A percentile compares a stretch with the other conserved stretches of the same genome.
Evolutionary conservation across 1,140 invertebrate genomes (phyloP).

Genomic region (Cardiocondyla obscurior): DNA sequence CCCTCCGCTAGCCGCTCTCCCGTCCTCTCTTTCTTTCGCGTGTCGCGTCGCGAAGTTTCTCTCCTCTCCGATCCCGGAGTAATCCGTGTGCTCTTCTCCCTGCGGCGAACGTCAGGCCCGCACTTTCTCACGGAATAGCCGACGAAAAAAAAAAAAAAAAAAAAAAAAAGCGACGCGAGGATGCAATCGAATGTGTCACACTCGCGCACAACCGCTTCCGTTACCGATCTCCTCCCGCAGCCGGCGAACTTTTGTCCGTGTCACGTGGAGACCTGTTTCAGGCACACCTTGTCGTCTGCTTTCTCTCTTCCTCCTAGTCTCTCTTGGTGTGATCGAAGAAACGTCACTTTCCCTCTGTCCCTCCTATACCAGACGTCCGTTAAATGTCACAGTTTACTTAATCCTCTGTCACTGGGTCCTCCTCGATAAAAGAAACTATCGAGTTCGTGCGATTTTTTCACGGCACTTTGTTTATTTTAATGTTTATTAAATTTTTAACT

Average conservation of each 20-base stretch:
- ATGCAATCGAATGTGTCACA: conserved; percentile 38
- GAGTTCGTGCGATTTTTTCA: not conserved
- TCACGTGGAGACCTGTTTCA: conserved; percentile 40
- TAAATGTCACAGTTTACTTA: not conserved
- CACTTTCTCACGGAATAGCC: conserved; percentile 33
- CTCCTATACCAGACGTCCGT: not conserved
- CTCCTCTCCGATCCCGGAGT: not conserved
- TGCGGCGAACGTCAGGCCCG: not conserved
- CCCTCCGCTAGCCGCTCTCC: no score
- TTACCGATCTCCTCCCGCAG: not conserved
- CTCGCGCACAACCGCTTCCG: conserved; percentile 26
- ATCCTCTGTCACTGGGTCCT: not conserved
- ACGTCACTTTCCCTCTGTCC: conserved; percentile 47
- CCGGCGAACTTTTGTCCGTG: conserved; percentile 18
- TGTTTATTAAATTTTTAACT: not conserved
- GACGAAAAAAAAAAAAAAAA: not conserved
- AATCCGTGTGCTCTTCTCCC: not conserved
- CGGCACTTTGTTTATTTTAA: not conserved
- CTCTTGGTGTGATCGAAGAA: conserved; percentile 4
- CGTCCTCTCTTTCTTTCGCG: not conserved
- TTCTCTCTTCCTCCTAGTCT: conserved; percentile 33
- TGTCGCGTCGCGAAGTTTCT: conserved; percentile 16
- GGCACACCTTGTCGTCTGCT: not conserved
- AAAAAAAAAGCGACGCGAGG: not conserved
- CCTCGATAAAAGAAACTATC: conserved; percentile 4